Evolutionary conservation across 2,797 vertebrate species (phyloP), one percentile per base, ranked within the genome.

Genomic region (Podarcis siculus): DNA sequence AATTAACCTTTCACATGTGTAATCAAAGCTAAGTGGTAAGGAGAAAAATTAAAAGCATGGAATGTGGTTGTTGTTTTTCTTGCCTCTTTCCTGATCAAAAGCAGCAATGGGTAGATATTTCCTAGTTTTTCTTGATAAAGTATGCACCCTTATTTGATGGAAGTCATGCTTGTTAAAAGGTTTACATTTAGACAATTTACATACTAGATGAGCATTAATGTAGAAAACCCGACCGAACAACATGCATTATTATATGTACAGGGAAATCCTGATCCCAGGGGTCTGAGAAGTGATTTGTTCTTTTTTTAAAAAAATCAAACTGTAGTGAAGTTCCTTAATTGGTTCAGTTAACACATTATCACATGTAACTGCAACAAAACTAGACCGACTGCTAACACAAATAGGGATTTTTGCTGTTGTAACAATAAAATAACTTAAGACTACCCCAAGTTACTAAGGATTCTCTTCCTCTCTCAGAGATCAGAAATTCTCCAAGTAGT

Each of bases 311-410:
- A 92, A 95, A 64, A 93, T 93, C 89, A 95, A 96, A 96, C 95
- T 95, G 95, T 96, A 97, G 97, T 97, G 97, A 97, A 97, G 96
- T 96, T 96, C 96, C 96, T 97, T 96, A 97, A 93, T 78, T 76
- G 85, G 89, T 95, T 96, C 91, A 93, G 91, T 67, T 76, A 95
- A 90, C 77, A 95, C 89, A 75, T 79, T 58, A 45, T 76, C 90
- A 92, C 83, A 96, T 3, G 32, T 93, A 94, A 94, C 55, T 93
- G 93, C 88, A 94, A 95, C 90, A 91, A 95, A 95, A 94, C 27
- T 30, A 85, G 92, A 96, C 90, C 95, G 90, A 90, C 89, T 91
- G 89, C 94, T 95, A 96, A 95, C 86, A 95, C 81, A 93, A 79
- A 91, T 82, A 77, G 89, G 58, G 89, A 91, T 79, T 66, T 90